Conservation (phyloP, 2,888 invertebrate species). For the Clanis bilineata region DNA sequence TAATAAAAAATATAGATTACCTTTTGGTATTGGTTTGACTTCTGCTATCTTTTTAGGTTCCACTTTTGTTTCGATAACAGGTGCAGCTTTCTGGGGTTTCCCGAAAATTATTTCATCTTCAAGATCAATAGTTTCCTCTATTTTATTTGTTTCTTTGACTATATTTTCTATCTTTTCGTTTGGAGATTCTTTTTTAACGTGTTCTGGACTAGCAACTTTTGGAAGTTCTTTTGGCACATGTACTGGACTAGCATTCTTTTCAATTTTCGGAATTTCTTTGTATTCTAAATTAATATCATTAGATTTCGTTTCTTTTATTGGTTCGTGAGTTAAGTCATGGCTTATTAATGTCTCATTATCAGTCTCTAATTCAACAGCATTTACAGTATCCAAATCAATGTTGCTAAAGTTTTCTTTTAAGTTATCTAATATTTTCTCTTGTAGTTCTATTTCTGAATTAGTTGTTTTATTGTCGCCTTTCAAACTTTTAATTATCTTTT, state of each 20-base stretch:
- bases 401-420: slow-evolving; percentile 17
- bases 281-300: slow-evolving; percentile 24
- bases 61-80: slow-evolving; percentile 1
- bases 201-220: too few relatives aligned
- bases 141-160: not conserved
- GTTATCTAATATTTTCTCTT: slow-evolving; percentile 16
- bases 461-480: slow-evolving; percentile 28
- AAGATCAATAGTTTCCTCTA: not conserved
- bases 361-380: slow-evolving; percentile 14
- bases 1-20: too few relatives aligned
- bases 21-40: slow-evolving; percentile 8
- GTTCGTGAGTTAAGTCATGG: slow-evolving; percentile 17
- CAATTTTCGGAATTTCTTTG: slow-evolving; percentile 21
- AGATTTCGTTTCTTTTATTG: slow-evolving; percentile 19
- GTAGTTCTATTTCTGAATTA: slow-evolving; percentile 16
- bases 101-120: slow-evolving; percentile 16
- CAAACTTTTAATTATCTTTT: slow-evolving; percentile 48
- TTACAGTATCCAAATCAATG: not conserved
- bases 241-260: not conserved
- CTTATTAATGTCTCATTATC: slow-evolving; percentile 12
- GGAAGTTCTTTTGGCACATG: not conserved
- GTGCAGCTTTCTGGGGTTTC: not conserved
- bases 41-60: slow-evolving; percentile 24
- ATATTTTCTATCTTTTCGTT: not conserved
- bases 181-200: not conserved